Conservation (phyloP, 2,888 invertebrate species). For the Blera fallax region DNA sequence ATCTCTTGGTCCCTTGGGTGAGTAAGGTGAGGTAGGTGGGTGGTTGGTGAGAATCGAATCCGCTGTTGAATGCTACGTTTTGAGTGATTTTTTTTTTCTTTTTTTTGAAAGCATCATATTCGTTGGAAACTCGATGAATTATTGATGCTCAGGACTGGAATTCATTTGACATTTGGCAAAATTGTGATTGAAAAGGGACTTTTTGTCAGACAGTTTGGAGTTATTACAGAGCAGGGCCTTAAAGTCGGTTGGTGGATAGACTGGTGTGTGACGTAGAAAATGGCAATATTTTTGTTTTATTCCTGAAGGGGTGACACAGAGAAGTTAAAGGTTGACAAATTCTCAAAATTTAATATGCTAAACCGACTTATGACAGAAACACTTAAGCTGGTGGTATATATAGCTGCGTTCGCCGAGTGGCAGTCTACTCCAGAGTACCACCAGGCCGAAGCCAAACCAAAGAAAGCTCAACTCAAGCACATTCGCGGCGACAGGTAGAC, state of each 20-base stretch:
- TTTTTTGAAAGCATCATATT: background rate
- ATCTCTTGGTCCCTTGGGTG: background rate
- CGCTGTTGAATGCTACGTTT: background rate
- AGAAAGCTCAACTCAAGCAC: too few species aligned
- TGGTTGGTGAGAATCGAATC: background rate
- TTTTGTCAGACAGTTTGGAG: background rate
- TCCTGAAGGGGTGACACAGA: too few species aligned
- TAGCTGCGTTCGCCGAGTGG: too few species aligned
- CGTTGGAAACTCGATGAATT: constrained; percentile 25
- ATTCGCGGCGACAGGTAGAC: too few species aligned
- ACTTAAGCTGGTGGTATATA: too few species aligned
- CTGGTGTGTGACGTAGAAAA: too few species aligned
- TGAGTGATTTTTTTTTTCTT: background rate
- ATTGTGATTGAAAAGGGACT: constrained; percentile 42
- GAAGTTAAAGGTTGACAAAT: too few species aligned
- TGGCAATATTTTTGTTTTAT: too few species aligned
- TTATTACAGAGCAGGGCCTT: background rate
- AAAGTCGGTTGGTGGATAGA: background rate
- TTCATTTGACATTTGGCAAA: constrained; percentile 34
- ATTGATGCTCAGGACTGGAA: constrained; percentile 10
- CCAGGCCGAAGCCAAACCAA: too few species aligned
- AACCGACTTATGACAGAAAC: too few species aligned
- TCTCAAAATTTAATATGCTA: too few species aligned
- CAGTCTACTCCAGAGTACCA: too few species aligned
- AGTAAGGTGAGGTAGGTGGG: background rate